Conservation (phyloP, 2,797 vertebrate genomes). For the Rhinichthys osculus region DNA sequence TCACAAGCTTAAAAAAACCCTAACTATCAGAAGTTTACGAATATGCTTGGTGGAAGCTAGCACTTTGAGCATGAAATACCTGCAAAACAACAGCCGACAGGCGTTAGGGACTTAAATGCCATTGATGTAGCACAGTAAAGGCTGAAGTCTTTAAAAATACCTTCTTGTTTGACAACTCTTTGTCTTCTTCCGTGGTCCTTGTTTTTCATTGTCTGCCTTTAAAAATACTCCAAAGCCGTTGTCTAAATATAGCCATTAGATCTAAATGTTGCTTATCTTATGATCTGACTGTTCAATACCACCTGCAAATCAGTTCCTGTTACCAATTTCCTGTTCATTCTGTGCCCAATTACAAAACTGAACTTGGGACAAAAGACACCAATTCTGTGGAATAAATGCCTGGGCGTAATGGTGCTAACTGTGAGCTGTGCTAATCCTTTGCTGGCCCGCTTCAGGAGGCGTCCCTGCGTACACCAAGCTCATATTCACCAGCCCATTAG, state of each 20-base stretch:
- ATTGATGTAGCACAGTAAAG: conserved; percentile 24
- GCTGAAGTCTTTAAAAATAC: neutral
- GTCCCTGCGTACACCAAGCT: conserved; percentile 55
- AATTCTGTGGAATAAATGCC: conserved; percentile 48
- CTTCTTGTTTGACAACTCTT: conserved; percentile 8
- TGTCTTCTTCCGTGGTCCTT: neutral
- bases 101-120: neutral
- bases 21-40: conserved; percentile 8
- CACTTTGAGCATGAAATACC: conserved; percentile 26
- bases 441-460: conserved; percentile 34
- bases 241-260: conserved; percentile 31
- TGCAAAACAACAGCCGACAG: neutral
- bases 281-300: conserved; percentile 9
- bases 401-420: conserved; percentile 61
- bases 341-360: conserved; percentile 27
- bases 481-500: conserved; percentile 70
- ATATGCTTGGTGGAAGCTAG: neutral
- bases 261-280: neutral
- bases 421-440: conserved; percentile 37
- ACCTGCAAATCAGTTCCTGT: conserved; percentile 9
- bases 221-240: conserved; percentile 30
- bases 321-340: conserved; percentile 34
- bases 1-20: neutral
- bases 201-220: conserved; percentile 12
- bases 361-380: conserved; percentile 37